phyloP scores from a whole-genome alignment of 2,113 vertebrate genomes.

The Menura novaehollandiae region DNA sequence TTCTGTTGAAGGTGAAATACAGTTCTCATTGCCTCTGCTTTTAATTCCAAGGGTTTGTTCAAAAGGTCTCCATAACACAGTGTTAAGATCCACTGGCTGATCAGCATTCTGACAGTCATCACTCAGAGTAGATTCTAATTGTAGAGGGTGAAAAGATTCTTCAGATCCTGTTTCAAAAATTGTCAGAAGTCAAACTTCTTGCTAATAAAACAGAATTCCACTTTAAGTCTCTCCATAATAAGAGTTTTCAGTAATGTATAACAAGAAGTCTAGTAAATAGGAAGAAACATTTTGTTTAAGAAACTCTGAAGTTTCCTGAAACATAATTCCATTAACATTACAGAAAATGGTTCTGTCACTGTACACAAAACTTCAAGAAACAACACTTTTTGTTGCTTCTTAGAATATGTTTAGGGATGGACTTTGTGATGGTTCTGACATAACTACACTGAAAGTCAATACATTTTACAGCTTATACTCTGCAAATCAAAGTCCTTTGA shows the following conservation, averaged over 20 bases:
- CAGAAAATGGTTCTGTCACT: not conserved
- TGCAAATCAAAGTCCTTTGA: not conserved
- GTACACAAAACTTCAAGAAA: not conserved
- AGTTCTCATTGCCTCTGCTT: not conserved
- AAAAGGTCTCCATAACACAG: not conserved
- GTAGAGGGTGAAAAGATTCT: slow-evolving; percentile 73
- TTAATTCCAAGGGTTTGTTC: not conserved
- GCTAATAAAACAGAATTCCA: not conserved
- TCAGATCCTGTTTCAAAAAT: slow-evolving; percentile 51
- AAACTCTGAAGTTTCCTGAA: not conserved
- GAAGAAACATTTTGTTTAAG: not conserved
- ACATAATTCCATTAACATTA: not conserved
- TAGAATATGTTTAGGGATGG: not conserved
- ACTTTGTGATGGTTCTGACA: not conserved
- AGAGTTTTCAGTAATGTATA: not conserved
- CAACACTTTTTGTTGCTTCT: not conserved
- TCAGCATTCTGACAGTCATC: slow-evolving; percentile 46
- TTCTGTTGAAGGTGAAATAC: not conserved
- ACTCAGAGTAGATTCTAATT: slow-evolving; percentile 69
- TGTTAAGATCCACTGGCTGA: not conserved
- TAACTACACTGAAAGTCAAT: not conserved
- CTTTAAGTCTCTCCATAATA: not conserved
- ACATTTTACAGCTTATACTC: not conserved
- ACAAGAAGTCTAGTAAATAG: not conserved
- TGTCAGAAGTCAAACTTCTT: not conserved